Percentiles rank a stretch among this genome's conserved stretches.
phyloP scores from a whole-genome alignment of 2,797 vertebrate species.

The Hozukius guyotensis region DNA sequence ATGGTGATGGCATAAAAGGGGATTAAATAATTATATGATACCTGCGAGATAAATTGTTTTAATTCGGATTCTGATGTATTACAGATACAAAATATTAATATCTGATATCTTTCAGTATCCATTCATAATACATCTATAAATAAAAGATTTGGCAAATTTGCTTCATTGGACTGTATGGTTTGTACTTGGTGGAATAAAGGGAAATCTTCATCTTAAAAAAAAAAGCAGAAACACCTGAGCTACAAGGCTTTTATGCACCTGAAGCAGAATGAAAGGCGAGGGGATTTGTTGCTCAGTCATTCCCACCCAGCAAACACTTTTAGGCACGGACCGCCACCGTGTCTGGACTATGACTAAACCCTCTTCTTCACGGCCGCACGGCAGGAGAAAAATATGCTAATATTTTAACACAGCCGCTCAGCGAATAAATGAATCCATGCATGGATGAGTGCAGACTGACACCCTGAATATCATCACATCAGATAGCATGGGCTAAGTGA shows the following conservation, averaged over 20 bases:
- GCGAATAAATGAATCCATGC: constrained; percentile 60
- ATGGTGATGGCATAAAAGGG: neutral
- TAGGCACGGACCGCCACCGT: neutral
- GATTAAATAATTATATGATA: neutral
- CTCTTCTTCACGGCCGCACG: constrained; percentile 42
- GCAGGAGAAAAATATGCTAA: constrained; percentile 53
- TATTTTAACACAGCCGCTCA: constrained; percentile 44
- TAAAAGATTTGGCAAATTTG: neutral
- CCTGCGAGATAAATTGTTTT: neutral
- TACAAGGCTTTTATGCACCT: neutral
- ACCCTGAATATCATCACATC: constrained; percentile 57
- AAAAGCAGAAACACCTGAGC: neutral
- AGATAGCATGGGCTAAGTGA: constrained; percentile 51
- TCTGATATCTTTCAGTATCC: neutral
- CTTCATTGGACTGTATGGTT: neutral
- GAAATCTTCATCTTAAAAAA: neutral
- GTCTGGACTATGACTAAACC: constrained; percentile 45
- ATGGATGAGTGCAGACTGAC: constrained; percentile 56
- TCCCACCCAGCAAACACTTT: constrained; percentile 11
- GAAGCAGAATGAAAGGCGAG: neutral
- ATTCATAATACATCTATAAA: neutral
- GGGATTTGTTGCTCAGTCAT: neutral
- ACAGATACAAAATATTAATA: neutral
- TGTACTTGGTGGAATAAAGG: neutral
- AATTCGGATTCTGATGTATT: neutral